Evolutionary conservation across 64 coral and sea anemone species (phyloP).

Genomic region (Catalaphyllia jardinei): DNA sequence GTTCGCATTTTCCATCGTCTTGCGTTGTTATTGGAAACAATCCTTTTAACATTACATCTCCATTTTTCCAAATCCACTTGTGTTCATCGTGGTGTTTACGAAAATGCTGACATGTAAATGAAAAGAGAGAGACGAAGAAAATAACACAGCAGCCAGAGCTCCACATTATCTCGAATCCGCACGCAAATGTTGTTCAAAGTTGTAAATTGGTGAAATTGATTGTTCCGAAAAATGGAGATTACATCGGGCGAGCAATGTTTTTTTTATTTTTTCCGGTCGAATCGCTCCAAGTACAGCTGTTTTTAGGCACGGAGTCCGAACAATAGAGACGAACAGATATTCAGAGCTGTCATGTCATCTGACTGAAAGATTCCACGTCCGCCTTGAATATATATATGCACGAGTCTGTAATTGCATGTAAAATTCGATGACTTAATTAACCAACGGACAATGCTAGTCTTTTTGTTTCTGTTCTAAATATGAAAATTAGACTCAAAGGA

Average conservation of each 20-base stretch:
- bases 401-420: background rate
- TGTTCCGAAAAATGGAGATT: background rate
- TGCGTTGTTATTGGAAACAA: slow-evolving; percentile 73
- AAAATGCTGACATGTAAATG: background rate
- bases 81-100: background rate
- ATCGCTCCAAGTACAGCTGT: slow-evolving; percentile 19
- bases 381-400: background rate
- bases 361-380: background rate
- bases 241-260: background rate
- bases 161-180: background rate
- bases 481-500: background rate
- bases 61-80: slow-evolving; percentile 39
- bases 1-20: slow-evolving; percentile 56
- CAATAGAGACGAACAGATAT: background rate
- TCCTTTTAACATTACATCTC: slow-evolving; percentile 69
- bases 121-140: background rate
- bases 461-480: too few species aligned
- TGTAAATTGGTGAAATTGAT: background rate
- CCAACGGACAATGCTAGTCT: too few species aligned
- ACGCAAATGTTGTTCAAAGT: background rate
- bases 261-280: background rate
- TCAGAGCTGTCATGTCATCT: background rate
- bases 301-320: background rate
- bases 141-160: background rate
- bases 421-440: background rate